These are phyloP conservation scores for Pongo pygmaeus DNA, from an alignment of 2,113 vertebrate genomes.

Conservation along the genomic window DNA sequence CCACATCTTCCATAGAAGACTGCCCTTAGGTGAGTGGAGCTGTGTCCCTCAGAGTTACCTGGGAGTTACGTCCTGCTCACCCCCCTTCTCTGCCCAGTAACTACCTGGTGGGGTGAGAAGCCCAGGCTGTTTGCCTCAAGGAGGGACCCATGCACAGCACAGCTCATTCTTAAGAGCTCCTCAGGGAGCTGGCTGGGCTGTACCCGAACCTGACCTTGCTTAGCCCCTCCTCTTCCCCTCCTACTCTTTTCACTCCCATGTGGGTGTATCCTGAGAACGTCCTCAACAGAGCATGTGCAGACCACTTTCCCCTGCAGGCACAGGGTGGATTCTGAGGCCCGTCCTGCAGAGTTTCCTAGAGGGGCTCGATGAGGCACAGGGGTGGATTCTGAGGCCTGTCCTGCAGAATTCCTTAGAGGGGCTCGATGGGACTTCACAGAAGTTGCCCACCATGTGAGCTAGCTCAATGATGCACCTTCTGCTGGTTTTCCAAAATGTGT, in stretches of 20 bases:
- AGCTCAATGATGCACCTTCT: too few species aligned
- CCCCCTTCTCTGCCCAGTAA: background rate
- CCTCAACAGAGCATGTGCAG: fast-evolving
- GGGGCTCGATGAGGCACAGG: fast-evolving
- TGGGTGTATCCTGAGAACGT: fast-evolving
- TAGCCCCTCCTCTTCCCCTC: too few species aligned
- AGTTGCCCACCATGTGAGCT: background rate
- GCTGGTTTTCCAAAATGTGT: background rate
- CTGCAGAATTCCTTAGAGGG: background rate
- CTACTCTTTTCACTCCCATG: fast-evolving
- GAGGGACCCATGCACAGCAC: fast-evolving
- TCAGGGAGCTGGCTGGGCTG: background rate
- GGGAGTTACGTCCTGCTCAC: background rate
- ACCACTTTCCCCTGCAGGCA: background rate
- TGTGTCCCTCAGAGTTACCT: too few species aligned
- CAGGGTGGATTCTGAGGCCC: fast-evolving
- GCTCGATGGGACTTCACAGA: background rate
- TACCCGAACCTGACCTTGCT: too few species aligned
- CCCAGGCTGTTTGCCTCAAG: background rate
- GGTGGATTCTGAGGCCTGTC: fast-evolving
- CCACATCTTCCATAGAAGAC: background rate
- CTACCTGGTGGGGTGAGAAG: background rate
- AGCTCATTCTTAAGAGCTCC: background rate
- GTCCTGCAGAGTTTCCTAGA: background rate
- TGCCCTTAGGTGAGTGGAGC: background rate